A percentile compares a stretch with the other conserved stretches of the same genome.
Evolutionary conservation across 2,888 invertebrate genomes (phyloP).

Genomic region (Endomychus coccineus): DNA sequence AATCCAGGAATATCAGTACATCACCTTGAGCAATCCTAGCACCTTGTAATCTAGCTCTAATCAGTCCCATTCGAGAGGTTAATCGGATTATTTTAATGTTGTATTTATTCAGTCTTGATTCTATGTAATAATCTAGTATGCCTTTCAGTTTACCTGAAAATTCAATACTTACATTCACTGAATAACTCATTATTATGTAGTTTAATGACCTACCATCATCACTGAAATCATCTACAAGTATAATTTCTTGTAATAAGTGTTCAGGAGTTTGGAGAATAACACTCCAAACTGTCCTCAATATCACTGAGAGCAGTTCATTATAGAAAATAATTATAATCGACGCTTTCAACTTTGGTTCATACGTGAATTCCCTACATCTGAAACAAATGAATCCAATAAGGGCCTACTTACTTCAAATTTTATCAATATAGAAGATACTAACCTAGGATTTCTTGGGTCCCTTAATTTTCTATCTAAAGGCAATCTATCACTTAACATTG

Average conservation of each 20-base stretch:
- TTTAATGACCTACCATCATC: conserved; percentile 40
- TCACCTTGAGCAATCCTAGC: conserved; percentile 76
- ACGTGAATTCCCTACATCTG: conserved; percentile 54
- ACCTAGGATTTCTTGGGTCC: conserved; percentile 52
- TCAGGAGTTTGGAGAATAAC: conserved; percentile 71
- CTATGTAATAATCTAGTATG: conserved; percentile 72
- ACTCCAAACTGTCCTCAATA: conserved; percentile 78
- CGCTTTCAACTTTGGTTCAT: conserved; percentile 58
- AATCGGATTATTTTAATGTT: conserved; percentile 68
- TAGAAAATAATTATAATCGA: conserved; percentile 68
- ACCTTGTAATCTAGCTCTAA: conserved; percentile 82
- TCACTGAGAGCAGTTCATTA: conserved; percentile 69
- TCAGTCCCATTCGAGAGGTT: conserved; percentile 72
- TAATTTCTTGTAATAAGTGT: conserved; percentile 76
- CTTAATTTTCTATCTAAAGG: conserved; percentile 73
- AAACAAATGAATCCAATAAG: conserved; percentile 22
- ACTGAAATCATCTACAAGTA: conserved; percentile 91
- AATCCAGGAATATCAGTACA: conserved; percentile 80
- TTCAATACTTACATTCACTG: conserved; percentile 2
- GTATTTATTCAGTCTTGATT: conserved; percentile 60
- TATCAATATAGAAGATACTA: conserved; percentile 19
- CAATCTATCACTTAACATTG: conserved; percentile 80
- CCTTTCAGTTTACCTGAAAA: conserved; percentile 60
- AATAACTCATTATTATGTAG: neutral
- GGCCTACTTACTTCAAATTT: neutral